These are phyloP conservation scores for Leptopilina myrica DNA, from an alignment of 2,888 invertebrate species.

Conservation along the genomic window DNA sequence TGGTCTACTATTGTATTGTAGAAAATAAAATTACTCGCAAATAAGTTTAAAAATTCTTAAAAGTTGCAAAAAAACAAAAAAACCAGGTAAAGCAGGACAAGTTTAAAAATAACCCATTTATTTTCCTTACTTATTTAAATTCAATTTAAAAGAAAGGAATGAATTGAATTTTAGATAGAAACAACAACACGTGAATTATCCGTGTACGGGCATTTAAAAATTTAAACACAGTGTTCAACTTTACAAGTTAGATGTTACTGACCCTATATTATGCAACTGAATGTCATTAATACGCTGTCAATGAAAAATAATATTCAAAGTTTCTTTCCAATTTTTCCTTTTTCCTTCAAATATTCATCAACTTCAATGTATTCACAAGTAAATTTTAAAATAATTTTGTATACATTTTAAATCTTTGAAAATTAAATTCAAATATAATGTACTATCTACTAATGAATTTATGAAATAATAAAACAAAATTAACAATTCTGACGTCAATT, in stretches of 20 bases:
- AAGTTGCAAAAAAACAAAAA: neutral
- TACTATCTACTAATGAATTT: neutral
- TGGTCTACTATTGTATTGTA: neutral
- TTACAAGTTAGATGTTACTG: conserved; percentile 18
- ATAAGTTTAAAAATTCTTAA: neutral
- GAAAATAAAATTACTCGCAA: neutral
- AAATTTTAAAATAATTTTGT: no score
- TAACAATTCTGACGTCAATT: conserved; percentile 8
- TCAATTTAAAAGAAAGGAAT: neutral
- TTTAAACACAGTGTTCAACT: neutral
- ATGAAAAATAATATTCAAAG: conserved; percentile 7
- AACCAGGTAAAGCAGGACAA: no score
- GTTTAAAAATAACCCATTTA: neutral
- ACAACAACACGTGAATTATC: conserved; percentile 13
- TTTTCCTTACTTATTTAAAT: neutral
- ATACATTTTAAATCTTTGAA: no score
- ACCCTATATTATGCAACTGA: conserved; percentile 7
- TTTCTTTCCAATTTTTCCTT: neutral
- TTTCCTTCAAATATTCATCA: neutral
- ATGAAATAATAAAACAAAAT: neutral
- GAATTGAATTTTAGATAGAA: neutral
- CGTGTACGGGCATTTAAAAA: conserved; percentile 3
- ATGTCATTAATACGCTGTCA: neutral
- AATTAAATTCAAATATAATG: no score
- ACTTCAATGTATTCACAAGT: neutral